Conservation (phyloP, 1,140 invertebrate species). For the Drosophila takahashii region DNA sequence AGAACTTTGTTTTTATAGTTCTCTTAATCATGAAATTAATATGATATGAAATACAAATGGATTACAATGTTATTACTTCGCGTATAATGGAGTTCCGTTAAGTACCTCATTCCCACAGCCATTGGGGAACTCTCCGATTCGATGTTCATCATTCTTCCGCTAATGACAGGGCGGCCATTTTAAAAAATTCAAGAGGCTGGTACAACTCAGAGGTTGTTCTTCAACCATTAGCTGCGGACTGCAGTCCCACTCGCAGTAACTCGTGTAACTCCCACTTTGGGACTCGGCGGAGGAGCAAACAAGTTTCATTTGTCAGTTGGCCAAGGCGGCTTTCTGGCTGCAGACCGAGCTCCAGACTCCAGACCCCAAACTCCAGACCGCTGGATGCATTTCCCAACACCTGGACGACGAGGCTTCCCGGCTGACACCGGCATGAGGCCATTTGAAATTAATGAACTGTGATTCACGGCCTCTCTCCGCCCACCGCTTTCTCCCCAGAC, state of each 20-base stretch:
- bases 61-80: neutral
- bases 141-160: slow-evolving; percentile 47
- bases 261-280: slow-evolving; percentile 50
- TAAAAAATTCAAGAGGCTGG: slow-evolving; percentile 51
- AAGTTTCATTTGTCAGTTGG: slow-evolving; percentile 60
- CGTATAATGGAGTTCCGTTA: neutral
- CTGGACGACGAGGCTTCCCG: slow-evolving; percentile 42
- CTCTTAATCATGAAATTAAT: neutral
- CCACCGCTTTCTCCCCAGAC: slow-evolving; percentile 10
- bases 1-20: no score
- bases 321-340: slow-evolving; percentile 29
- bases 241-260: slow-evolving; percentile 22
- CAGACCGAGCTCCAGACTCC: neutral
- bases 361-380: neutral
- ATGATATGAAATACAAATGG: neutral
- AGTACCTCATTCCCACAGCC: neutral
- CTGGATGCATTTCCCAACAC: slow-evolving; percentile 45
- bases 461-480: slow-evolving; percentile 40
- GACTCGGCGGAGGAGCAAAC: slow-evolving; percentile 35
- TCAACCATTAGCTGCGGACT: slow-evolving; percentile 37
- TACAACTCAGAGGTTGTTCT: slow-evolving; percentile 27
- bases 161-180: slow-evolving; percentile 52
- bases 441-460: slow-evolving; percentile 78
- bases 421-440: slow-evolving; percentile 48
- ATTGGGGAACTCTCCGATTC: slow-evolving; percentile 5